phyloP scores from a whole-genome alignment of 2,888 invertebrate species.

The Neocrepidodera transversa region DNA sequence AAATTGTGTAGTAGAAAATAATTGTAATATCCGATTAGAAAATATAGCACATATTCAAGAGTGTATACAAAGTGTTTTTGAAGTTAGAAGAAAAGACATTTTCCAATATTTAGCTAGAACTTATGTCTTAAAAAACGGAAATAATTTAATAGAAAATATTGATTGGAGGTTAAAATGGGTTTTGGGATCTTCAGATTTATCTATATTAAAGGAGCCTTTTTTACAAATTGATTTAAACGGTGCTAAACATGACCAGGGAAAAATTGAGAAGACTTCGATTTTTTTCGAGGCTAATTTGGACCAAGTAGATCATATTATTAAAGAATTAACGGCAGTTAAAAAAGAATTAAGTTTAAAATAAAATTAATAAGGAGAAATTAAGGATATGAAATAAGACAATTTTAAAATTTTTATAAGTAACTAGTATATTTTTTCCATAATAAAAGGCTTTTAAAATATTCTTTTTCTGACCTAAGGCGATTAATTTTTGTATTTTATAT shows the following conservation, averaged over 20 bases:
- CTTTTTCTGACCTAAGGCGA: no score
- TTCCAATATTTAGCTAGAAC: slow-evolving; percentile 49
- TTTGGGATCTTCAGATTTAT: slow-evolving; percentile 63
- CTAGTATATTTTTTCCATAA: no score
- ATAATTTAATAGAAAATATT: slow-evolving; percentile 59
- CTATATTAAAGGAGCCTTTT: slow-evolving; percentile 60
- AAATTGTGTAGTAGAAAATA: slow-evolving; percentile 45
- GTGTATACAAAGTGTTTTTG: slow-evolving; percentile 48
- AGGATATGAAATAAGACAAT: neutral
- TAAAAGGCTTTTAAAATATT: no score
- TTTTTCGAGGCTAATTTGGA: slow-evolving; percentile 57
- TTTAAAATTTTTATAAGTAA: neutral
- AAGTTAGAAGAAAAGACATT: slow-evolving; percentile 54
- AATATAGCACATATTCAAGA: slow-evolving; percentile 35
- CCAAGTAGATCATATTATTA: slow-evolving; percentile 51
- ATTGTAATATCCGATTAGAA: slow-evolving; percentile 41
- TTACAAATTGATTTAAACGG: slow-evolving; percentile 61
- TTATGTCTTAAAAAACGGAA: slow-evolving; percentile 52
- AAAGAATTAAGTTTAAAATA: slow-evolving; percentile 29
- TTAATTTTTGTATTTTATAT: no score
- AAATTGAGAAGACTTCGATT: slow-evolving; percentile 41
- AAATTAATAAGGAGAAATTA: neutral
- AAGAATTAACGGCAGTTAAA: slow-evolving; percentile 46
- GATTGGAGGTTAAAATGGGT: slow-evolving; percentile 66
- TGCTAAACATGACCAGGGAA: slow-evolving; percentile 36